Evolutionary conservation across 1,140 invertebrate species (phyloP).

Genomic region (Odontomachus brunneus): DNA sequence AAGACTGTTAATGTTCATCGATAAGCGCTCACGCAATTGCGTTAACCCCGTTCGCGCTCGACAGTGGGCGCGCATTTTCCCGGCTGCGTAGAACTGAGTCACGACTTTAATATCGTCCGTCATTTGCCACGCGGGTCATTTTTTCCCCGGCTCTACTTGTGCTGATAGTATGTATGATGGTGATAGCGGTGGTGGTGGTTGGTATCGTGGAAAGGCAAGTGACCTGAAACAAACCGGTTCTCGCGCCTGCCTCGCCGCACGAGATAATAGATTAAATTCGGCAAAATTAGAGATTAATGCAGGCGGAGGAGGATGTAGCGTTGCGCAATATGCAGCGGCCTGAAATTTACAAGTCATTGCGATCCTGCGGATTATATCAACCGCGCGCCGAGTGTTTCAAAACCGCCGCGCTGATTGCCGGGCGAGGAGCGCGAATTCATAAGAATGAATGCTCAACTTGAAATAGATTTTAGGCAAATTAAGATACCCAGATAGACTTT

Average conservation of each 20-base stretch:
- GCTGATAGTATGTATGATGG: too few species aligned
- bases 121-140: slow-evolving; percentile 25
- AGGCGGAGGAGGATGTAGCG: background rate
- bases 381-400: slow-evolving; percentile 31
- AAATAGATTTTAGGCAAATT: too few species aligned
- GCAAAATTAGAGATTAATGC: slow-evolving; percentile 37
- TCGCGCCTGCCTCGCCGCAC: background rate
- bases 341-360: slow-evolving; percentile 11
- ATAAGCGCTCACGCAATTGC: slow-evolving; percentile 31
- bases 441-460: too few species aligned
- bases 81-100: slow-evolving; percentile 22
- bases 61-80: slow-evolving; percentile 3
- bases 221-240: slow-evolving; percentile 54
- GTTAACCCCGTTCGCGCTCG: slow-evolving; percentile 2
- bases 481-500: too few species aligned
- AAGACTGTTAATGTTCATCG: slow-evolving; percentile 11
- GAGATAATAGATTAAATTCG: slow-evolving; percentile 45
- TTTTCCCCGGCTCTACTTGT: background rate
- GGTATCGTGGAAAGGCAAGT: slow-evolving; percentile 39
- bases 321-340: slow-evolving; percentile 11
- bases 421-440: too few species aligned
- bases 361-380: slow-evolving; percentile 18
- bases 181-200: too few species aligned
- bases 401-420: background rate
- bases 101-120: slow-evolving; percentile 30